Evolutionary conservation across 30 jellyfish, hydroid and myxozoan genomes (phyloP).

Genomic region (Pseudorhiza aurosa): DNA sequence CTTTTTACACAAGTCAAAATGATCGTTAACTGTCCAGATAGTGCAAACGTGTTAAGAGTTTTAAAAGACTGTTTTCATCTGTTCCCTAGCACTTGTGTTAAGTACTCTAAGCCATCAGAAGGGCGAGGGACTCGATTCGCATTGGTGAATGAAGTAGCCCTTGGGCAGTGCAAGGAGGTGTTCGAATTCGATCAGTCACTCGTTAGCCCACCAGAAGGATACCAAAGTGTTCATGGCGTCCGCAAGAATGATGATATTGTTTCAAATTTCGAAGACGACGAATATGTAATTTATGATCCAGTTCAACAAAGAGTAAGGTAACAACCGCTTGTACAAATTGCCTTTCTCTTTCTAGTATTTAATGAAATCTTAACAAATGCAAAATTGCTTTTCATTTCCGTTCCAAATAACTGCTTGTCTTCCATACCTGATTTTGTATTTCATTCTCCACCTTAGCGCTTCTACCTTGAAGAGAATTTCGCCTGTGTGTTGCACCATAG

Average conservation of each 20-base stretch:
- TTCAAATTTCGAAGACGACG: constrained; percentile 84
- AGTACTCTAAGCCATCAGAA: constrained; percentile 78
- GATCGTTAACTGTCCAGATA: no score
- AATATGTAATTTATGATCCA: constrained; percentile 73
- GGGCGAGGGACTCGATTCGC: constrained; percentile 72
- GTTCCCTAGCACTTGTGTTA: constrained; percentile 54
- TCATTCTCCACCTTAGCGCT: no score
- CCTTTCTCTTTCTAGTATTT: background rate
- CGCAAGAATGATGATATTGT: constrained; percentile 1
- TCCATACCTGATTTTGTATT: no score
- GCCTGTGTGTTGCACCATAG: no score
- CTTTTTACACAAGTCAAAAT: no score
- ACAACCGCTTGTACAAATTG: background rate
- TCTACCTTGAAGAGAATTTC: no score
- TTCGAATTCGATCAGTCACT: constrained; percentile 41
- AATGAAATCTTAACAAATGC: background rate
- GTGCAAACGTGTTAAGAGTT: no score
- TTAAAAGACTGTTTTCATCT: no score
- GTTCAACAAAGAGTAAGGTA: constrained; percentile 78
- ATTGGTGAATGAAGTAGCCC: constrained; percentile 77
- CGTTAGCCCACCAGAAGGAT: constrained; percentile 81
- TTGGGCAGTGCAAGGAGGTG: constrained; percentile 77
- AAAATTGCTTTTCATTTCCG: no score
- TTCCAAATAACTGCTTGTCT: no score
- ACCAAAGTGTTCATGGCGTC: constrained; percentile 87